Evolutionary conservation across 2,888 invertebrate species (phyloP).

Genomic region (Nomada fucata): DNA sequence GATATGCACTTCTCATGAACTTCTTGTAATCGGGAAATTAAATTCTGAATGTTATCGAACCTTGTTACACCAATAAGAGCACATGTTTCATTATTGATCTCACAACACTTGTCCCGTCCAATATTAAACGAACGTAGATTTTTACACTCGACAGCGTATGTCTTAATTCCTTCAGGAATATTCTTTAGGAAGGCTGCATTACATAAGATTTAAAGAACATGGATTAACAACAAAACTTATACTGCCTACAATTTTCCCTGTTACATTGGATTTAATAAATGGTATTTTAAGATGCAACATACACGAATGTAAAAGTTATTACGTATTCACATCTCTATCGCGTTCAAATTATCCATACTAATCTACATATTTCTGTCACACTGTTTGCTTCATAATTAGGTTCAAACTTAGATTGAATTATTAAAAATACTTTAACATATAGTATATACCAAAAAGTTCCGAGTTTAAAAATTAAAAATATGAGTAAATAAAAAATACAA

Average conservation of each 20-base stretch:
- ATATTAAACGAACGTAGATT: conserved; percentile 39
- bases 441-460: not conserved
- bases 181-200: conserved; percentile 5
- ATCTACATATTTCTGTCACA: not conserved
- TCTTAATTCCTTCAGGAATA: not conserved
- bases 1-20: conserved; percentile 69
- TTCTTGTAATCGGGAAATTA: conserved; percentile 55
- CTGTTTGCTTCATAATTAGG: not conserved
- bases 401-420: not conserved
- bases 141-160: conserved; percentile 7
- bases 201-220: not conserved
- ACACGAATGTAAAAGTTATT: not conserved
- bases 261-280: not conserved
- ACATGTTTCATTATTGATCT: conserved; percentile 63
- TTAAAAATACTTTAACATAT: not conserved
- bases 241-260: not conserved
- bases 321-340: not conserved
- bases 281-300: not conserved
- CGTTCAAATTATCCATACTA: not conserved
- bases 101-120: conserved; percentile 61
- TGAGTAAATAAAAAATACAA: not conserved
- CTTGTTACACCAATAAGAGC: conserved; percentile 53
- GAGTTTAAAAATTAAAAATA: not conserved
- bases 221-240: not conserved
- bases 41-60: conserved; percentile 55